These are phyloP conservation scores for Gallinago solitaria DNA, from an alignment of 2,797 vertebrate genomes.

Conservation along the genomic window DNA sequence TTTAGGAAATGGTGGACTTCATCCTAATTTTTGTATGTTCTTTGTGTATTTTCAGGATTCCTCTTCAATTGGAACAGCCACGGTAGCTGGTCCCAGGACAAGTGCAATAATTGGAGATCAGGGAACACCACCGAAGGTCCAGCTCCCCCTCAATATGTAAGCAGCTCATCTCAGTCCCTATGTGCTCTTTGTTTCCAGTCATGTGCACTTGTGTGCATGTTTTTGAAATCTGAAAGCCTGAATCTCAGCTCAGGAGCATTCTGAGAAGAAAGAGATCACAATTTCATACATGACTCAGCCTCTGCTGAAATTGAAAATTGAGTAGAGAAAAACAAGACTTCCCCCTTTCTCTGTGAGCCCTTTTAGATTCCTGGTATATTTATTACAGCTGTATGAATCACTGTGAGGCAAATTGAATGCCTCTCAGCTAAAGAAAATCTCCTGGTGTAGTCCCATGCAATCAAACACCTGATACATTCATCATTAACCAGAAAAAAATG, in stretches of 20 bases:
- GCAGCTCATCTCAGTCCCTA: constrained; percentile 57
- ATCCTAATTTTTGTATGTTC: constrained; percentile 15
- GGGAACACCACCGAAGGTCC: constrained; percentile 88
- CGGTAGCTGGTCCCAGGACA: constrained; percentile 84
- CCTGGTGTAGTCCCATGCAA: background rate
- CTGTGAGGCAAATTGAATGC: constrained; percentile 24
- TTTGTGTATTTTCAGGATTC: constrained; percentile 84
- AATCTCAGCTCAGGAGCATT: background rate
- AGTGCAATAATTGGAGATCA: constrained; percentile 88
- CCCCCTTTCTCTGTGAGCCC: background rate
- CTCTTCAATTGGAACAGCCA: constrained; percentile 80
- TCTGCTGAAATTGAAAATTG: background rate
- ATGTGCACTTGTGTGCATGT: rapidly evolving
- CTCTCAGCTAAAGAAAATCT: constrained; percentile 49
- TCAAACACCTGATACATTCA: background rate
- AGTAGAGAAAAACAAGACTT: background rate
- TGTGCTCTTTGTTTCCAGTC: background rate
- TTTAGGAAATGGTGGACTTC: background rate
- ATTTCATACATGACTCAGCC: background rate
- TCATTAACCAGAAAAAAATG: constrained; percentile 17
- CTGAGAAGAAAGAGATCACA: background rate
- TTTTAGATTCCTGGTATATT: background rate
- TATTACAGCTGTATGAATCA: constrained; percentile 44
- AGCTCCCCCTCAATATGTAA: constrained; percentile 98
- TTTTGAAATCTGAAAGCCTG: background rate